These are phyloP conservation scores for Poliocrania exsul DNA, from an alignment of 2,797 vertebrate species.

Conservation along the genomic window DNA sequence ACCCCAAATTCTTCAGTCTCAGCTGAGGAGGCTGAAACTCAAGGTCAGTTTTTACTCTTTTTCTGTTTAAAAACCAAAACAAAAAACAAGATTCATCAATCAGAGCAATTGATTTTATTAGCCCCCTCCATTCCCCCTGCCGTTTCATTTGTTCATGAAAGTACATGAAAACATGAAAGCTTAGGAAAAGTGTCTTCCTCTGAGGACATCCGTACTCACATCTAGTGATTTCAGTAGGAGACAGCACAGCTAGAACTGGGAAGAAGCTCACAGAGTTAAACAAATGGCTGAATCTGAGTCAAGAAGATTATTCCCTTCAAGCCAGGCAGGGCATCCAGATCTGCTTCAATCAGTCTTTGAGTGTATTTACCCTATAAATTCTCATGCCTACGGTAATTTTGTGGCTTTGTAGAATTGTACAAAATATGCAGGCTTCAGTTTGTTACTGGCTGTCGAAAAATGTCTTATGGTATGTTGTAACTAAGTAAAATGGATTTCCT, in stretches of 20 bases:
- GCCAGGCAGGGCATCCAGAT: background rate
- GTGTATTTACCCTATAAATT: background rate
- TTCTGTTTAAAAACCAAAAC: background rate
- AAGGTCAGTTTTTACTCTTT: background rate
- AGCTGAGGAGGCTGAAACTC: background rate
- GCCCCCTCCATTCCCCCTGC: rapidly evolving
- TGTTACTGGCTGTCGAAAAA: background rate
- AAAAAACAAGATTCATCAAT: background rate
- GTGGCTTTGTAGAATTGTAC: background rate
- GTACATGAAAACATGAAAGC: background rate
- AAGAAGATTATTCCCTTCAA: background rate
- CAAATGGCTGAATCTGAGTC: background rate
- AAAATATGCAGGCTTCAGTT: background rate
- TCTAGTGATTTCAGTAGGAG: background rate
- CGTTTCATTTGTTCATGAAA: background rate
- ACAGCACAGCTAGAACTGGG: background rate
- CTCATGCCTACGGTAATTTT: background rate
- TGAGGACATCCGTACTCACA: background rate
- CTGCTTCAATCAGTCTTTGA: background rate
- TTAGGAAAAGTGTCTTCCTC: background rate
- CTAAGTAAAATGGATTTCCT: background rate
- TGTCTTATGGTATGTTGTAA: background rate
- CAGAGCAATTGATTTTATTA: background rate
- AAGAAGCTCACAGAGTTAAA: background rate
- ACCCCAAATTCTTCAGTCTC: background rate